Evolutionary conservation across 2,888 invertebrate species (phyloP).

Genomic region (Muschampia plurimacula): DNA sequence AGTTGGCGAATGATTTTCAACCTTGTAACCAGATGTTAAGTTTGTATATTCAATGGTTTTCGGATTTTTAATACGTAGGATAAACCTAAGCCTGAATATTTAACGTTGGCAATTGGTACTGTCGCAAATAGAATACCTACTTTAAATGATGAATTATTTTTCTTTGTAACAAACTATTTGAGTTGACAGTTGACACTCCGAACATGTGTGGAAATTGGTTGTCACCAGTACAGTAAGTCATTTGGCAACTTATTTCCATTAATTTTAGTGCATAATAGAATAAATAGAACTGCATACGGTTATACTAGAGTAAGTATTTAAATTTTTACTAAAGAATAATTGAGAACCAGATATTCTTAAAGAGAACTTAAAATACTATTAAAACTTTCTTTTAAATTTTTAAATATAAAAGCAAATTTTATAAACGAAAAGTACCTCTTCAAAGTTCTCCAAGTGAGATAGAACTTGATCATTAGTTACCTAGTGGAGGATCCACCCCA

Average conservation of each 20-base stretch:
- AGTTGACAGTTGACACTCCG: conserved; percentile 1
- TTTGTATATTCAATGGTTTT: not conserved
- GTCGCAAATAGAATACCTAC: not conserved
- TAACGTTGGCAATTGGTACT: conserved; percentile 13
- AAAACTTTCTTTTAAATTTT: not conserved
- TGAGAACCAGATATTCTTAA: not conserved
- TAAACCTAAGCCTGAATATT: conserved; percentile 10
- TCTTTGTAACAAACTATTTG: not conserved
- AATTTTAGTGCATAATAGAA: not conserved
- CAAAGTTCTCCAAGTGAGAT: conserved; percentile 11
- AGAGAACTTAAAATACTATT: not conserved
- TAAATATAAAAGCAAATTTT: not conserved
- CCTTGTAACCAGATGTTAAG: not conserved
- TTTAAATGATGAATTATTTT: not conserved
- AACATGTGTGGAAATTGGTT: not conserved
- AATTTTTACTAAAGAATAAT: not conserved
- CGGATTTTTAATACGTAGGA: not conserved
- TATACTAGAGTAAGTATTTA: not conserved
- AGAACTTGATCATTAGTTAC: not conserved
- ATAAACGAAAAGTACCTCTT: not conserved
- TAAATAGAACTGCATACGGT: not conserved
- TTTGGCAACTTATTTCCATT: not conserved
- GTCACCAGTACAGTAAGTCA: not conserved
- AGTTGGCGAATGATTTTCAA: conserved; percentile 13
- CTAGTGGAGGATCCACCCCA: conserved; percentile 26